Percentiles rank a stretch among this genome's conserved stretches.
phyloP scores from a whole-genome alignment of 1,140 invertebrate species.

The Holcopasites calliopsidis region DNA sequence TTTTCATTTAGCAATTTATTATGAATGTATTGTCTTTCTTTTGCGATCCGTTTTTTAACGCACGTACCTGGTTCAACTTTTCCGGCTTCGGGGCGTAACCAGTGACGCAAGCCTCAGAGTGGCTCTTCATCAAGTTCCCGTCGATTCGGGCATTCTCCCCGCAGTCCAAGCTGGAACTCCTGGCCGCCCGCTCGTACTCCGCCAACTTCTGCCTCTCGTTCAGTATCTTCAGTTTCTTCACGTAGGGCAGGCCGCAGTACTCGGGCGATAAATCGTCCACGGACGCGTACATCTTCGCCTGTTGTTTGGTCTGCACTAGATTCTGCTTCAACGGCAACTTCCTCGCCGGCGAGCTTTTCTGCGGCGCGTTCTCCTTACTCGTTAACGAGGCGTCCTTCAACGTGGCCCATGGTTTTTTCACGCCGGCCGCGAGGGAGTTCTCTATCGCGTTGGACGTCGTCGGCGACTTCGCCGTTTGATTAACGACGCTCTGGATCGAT shows the following conservation, averaged over 20 bases:
- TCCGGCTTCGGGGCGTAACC: slow-evolving; percentile 76
- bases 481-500: neutral
- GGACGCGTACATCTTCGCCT: slow-evolving; percentile 86
- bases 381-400: slow-evolving; percentile 75
- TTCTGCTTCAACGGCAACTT: slow-evolving; percentile 68
- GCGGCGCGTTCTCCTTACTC: slow-evolving; percentile 57
- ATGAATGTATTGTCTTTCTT: neutral
- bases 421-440: slow-evolving; percentile 52
- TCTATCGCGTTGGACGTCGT: slow-evolving; percentile 10
- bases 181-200: slow-evolving; percentile 87
- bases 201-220: slow-evolving; percentile 93
- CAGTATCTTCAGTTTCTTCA: slow-evolving; percentile 92
- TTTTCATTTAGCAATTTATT: too few relatives aligned
- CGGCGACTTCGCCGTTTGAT: slow-evolving; percentile 5
- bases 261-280: slow-evolving; percentile 93
- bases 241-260: slow-evolving; percentile 91
- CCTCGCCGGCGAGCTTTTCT: slow-evolving; percentile 58
- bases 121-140: slow-evolving; percentile 83
- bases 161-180: slow-evolving; percentile 90
- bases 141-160: slow-evolving; percentile 81
- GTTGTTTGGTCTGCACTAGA: slow-evolving; percentile 72
- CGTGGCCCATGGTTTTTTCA: slow-evolving; percentile 75
- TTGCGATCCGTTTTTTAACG: neutral
- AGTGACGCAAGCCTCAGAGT: slow-evolving; percentile 81
- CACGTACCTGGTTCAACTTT: slow-evolving; percentile 71